These are phyloP conservation scores for Phodopus roborovskii DNA, from an alignment of 2,113 vertebrate genomes.

Conservation along the genomic window DNA sequence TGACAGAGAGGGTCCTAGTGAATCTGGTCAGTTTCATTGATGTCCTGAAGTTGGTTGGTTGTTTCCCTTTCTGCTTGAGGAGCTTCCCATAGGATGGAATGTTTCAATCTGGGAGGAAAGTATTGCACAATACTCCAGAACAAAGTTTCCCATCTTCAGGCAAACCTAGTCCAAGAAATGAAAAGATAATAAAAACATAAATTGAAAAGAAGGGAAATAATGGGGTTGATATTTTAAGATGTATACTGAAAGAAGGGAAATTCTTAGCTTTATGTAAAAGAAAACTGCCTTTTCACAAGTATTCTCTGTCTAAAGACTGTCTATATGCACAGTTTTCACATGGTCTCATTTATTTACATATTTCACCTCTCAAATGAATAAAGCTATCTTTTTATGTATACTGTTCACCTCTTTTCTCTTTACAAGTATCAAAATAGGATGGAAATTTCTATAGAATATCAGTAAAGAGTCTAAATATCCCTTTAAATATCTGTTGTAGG, in stretches of 20 bases:
- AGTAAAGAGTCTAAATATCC: background rate
- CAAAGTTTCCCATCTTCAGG: background rate
- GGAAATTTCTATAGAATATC: background rate
- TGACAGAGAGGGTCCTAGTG: background rate
- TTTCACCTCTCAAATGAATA: conserved; percentile 39
- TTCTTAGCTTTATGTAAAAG: conserved; percentile 11
- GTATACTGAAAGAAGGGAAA: background rate
- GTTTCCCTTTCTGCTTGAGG: background rate
- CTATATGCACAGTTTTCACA: conserved; percentile 26
- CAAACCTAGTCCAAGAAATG: conserved; percentile 29
- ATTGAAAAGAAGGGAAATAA: conserved; percentile 22
- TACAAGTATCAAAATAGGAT: background rate
- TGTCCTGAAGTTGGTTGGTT: background rate
- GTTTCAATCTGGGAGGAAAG: background rate
- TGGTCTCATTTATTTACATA: conserved; percentile 41
- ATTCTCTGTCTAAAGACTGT: conserved; percentile 34
- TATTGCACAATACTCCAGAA: background rate
- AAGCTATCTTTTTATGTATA: background rate
- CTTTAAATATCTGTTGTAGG: background rate
- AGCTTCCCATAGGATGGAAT: background rate
- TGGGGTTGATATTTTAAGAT: conserved; percentile 1
- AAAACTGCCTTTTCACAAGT: conserved; percentile 5
- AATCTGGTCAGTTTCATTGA: background rate
- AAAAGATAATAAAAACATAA: conserved; percentile 30
- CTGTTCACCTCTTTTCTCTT: background rate